These are phyloP conservation scores for Syngnathus acus DNA, from an alignment of 2,797 vertebrate species.

Conservation along the genomic window DNA sequence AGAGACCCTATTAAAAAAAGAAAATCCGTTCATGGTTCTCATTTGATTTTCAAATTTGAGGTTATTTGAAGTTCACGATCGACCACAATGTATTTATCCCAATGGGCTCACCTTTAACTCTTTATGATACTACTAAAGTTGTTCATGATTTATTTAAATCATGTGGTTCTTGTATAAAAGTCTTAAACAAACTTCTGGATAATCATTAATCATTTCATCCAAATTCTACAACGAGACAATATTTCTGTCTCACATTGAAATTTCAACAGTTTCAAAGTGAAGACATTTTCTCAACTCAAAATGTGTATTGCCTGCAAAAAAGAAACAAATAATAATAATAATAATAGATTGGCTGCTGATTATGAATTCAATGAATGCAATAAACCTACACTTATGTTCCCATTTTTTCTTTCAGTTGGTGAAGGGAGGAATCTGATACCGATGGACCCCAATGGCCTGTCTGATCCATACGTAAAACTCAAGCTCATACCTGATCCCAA, in stretches of 20 bases:
- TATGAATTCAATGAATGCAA: too few relatives aligned
- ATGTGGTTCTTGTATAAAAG: too few relatives aligned
- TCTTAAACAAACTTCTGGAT: too few relatives aligned
- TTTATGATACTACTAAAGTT: too few relatives aligned
- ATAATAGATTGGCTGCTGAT: too few relatives aligned
- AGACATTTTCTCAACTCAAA: background rate
- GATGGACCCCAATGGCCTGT: constrained; percentile 98
- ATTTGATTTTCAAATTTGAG: background rate
- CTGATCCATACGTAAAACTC: constrained; percentile 96
- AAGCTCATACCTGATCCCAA: constrained; percentile 96
- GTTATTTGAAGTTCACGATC: background rate
- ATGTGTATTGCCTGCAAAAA: too few relatives aligned
- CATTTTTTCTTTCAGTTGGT: constrained; percentile 65
- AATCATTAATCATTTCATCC: background rate
- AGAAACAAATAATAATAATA: too few relatives aligned
- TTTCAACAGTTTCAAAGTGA: background rate
- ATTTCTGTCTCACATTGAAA: background rate
- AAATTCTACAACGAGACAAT: background rate
- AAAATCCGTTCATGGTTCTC: background rate
- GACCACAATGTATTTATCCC: background rate
- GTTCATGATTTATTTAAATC: too few relatives aligned
- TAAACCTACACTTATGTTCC: background rate
- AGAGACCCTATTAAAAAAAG: background rate
- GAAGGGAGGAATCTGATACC: constrained; percentile 95
- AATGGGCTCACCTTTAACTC: background rate